Evolutionary conservation across 2,113 vertebrate genomes (phyloP).

Genomic region (Sinocyclocheilus anophthalmus): DNA sequence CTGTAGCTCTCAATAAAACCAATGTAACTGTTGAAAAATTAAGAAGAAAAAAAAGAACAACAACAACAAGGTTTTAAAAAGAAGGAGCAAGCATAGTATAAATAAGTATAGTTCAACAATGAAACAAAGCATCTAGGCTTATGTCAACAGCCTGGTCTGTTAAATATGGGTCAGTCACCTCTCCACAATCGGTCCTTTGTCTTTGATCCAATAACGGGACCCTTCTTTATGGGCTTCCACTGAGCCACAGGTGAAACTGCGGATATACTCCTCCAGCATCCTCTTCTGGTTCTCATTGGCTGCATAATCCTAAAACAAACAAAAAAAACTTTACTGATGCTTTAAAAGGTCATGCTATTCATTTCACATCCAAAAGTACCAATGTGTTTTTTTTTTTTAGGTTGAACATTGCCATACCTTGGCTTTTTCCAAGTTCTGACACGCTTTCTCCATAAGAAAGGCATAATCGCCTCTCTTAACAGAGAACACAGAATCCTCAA

Average conservation of each 20-base stretch:
- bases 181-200: conserved; percentile 91
- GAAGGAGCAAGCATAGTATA: neutral
- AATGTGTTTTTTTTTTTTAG: no score
- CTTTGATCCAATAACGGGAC: conserved; percentile 89
- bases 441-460: conserved; percentile 83
- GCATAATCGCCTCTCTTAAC: conserved; percentile 87
- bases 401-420: conserved; percentile 69
- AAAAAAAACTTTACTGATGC: neutral
- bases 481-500: conserved; percentile 78
- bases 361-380: neutral
- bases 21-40: conserved; percentile 79
- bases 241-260: conserved; percentile 85
- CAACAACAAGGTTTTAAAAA: neutral
- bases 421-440: conserved; percentile 81
- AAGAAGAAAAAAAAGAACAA: neutral
- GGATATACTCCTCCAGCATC: conserved; percentile 84
- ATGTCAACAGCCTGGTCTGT: neutral
- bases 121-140: neutral
- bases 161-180: conserved; percentile 71
- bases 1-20: conserved; percentile 95
- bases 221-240: conserved; percentile 88
- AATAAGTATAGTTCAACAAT: neutral
- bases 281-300: conserved; percentile 83
- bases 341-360: neutral
- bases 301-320: conserved; percentile 75